phyloP scores from a whole-genome alignment of 2,113 vertebrate species.

The Dolichotis patagonum region DNA sequence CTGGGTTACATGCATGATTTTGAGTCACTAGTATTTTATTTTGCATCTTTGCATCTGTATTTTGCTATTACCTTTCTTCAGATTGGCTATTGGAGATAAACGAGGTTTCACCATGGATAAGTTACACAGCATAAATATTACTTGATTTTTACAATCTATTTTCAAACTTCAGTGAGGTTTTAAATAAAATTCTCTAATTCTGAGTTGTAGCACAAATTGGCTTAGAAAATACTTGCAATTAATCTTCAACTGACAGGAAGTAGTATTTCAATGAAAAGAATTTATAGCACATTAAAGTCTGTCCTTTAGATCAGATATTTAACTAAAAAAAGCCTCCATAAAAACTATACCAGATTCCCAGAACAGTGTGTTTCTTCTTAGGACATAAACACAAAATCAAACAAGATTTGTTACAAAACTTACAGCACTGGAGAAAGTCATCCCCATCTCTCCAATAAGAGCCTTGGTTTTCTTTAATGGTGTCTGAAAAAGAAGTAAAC shows the following conservation, averaged over 20 bases:
- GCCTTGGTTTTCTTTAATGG: constrained; percentile 94
- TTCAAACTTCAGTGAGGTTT: not conserved
- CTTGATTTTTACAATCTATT: not conserved
- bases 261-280: constrained; percentile 47
- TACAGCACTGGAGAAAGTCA: constrained; percentile 94
- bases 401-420: constrained; percentile 78
- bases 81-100: not conserved
- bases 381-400: not conserved
- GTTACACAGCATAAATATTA: not conserved
- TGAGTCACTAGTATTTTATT: not conserved
- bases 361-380: not conserved
- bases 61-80: not conserved
- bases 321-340: not conserved
- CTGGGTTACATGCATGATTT: not conserved
- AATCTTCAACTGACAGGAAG: constrained; percentile 11
- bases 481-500: constrained; percentile 87
- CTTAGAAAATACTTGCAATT: constrained; percentile 33
- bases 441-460: constrained; percentile 94
- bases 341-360: not conserved
- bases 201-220: not conserved
- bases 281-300: not conserved
- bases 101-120: not conserved
- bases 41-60: not conserved
- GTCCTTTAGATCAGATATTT: constrained; percentile 12
- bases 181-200: constrained; percentile 41